Evolutionary conservation across 2,797 vertebrate species (phyloP), one percentile per base, ranked within the genome.

Genomic region (Delichon dasypus): DNA sequence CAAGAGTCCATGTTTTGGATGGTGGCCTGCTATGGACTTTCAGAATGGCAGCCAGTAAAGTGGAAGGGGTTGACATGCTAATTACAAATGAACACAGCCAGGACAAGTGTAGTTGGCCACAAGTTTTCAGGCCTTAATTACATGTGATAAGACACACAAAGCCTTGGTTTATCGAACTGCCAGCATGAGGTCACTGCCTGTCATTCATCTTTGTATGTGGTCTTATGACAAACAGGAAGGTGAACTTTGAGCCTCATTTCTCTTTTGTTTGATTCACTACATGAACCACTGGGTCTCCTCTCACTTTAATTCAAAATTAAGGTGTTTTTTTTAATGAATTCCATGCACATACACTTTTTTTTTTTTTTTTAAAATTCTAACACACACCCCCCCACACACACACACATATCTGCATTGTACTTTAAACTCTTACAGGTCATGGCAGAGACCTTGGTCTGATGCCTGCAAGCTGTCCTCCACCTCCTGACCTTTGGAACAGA

Each of bases 111-210:
- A 83, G 73, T 9, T 67, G 38, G 65, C 74, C 72, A 45, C 90
- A 94, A 80, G 66, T 85, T 92, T 95, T 94, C 50, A 94, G 83
- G 71, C 79, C 88, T 87, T 92, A 95, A 94, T 96, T 96, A 93
- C 92, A 96, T 1, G 0, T 87, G 85, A 79, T 94, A 91, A 95
- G 94, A 80, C 30, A 72, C 74, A 94, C 86, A 96, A 94, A 92
- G 60, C 61, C 66, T 47, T 64, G 53, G 53, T 60, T 93, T 92
- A 85, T 81, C 16, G 7, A 91, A 58, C 74, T 6, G 18, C 21
- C 87, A 89, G 54, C n/a, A 19, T 9, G 54, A 44, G 57, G 72
- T 45, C 1, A 0, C 44, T 51, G 77, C 67, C 79, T 85, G 87
- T 57, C 82, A 71, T 42, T 94, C 68, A 64, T 73, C 64, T 80